These are phyloP conservation scores for Lithophane leautieri DNA, from an alignment of 2,888 invertebrate species.

Conservation along the genomic window DNA sequence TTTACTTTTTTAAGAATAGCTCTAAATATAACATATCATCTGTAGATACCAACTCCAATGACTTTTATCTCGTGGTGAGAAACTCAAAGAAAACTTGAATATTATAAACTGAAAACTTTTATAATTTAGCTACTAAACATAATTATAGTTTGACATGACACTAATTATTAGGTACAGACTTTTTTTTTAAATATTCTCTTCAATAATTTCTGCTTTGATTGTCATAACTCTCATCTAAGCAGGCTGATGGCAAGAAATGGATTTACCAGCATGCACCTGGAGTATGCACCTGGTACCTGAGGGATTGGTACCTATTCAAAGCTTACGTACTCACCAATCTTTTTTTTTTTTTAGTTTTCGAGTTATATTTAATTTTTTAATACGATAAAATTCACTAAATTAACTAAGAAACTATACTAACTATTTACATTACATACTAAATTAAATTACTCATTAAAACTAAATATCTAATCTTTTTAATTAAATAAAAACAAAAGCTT, in stretches of 20 bases:
- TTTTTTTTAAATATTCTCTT: not conserved
- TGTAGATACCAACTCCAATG: not conserved
- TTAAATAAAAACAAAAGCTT: conserved; percentile 15
- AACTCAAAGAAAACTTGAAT: not conserved
- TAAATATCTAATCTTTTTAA: no score
- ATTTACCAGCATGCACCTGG: no score
- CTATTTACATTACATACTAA: no score
- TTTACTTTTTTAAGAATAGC: not conserved
- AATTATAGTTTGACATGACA: not conserved
- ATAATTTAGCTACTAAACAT: not conserved
- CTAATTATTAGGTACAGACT: not conserved
- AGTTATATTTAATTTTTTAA: no score
- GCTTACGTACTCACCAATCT: not conserved
- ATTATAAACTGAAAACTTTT: not conserved
- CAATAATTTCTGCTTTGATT: no score
- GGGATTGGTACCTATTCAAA: not conserved
- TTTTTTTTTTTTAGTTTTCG: not conserved
- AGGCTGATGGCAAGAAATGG: no score
- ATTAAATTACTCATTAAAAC: no score
- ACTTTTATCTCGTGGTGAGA: not conserved
- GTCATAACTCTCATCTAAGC: no score
- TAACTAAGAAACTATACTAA: no score
- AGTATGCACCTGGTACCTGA: no score
- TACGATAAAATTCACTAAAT: no score
- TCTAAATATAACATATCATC: not conserved